Conservation (phyloP, 2,888 invertebrate species). For the Malthinus flaveolus region DNA sequence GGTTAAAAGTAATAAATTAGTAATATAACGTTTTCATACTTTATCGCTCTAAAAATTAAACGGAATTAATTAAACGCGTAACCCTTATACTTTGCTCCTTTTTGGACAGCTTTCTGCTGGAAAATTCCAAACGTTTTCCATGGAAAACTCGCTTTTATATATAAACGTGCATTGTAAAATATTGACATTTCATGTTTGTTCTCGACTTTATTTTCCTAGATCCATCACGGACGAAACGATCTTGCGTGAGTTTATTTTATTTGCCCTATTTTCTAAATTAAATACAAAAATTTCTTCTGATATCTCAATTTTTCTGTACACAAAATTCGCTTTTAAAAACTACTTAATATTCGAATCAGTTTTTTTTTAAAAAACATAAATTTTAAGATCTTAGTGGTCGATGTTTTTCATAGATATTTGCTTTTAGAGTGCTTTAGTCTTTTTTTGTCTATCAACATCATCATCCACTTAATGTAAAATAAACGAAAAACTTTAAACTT, state of each 20-base stretch:
- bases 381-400: conserved; percentile 1
- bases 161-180: conserved; percentile 13
- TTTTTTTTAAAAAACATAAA: background rate
- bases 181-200: conserved; percentile 14
- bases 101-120: conserved; percentile 8
- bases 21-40: conserved; percentile 6
- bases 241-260: conserved; percentile 1
- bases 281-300: background rate
- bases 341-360: conserved; percentile 5
- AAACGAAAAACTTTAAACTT: conserved; percentile 5
- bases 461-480: conserved; percentile 6
- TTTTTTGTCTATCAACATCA: background rate
- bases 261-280: background rate
- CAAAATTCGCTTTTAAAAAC: background rate
- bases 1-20: conserved; percentile 5
- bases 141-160: conserved; percentile 5
- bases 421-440: conserved; percentile 4
- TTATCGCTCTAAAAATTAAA: conserved; percentile 6
- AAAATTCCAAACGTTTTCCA: background rate
- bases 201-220: conserved; percentile 8
- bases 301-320: background rate
- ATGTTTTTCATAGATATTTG: conserved; percentile 4
- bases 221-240: background rate
- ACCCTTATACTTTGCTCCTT: background rate
- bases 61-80: conserved; percentile 5